These are phyloP conservation scores for Caerostris darwini DNA, from an alignment of 1,140 invertebrate species.

Conservation along the genomic window DNA sequence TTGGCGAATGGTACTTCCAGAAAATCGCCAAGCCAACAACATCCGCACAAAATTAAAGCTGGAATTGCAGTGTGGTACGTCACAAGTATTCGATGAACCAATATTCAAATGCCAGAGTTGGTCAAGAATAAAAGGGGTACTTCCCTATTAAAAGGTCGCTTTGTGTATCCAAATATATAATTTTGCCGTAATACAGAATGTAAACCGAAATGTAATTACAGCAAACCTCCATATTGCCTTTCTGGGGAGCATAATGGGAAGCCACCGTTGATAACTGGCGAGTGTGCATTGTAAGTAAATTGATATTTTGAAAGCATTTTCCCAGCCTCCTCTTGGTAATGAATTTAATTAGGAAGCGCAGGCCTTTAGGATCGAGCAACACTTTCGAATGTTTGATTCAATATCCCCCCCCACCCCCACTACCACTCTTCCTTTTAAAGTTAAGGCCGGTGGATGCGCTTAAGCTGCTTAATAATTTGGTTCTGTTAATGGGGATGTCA, in stretches of 20 bases:
- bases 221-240: background rate
- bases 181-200: slow-evolving; percentile 43
- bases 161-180: slow-evolving; percentile 55
- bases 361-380: background rate
- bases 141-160: slow-evolving; percentile 48
- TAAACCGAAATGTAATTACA: slow-evolving; percentile 55
- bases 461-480: slow-evolving; percentile 44
- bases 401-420: background rate
- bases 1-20: slow-evolving; percentile 5
- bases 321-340: slow-evolving; percentile 14
- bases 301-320: slow-evolving; percentile 64
- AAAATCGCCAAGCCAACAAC: slow-evolving; percentile 20
- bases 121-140: background rate
- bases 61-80: background rate
- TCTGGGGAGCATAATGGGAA: background rate
- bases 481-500: slow-evolving; percentile 31
- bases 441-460: background rate
- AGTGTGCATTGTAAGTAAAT: slow-evolving; percentile 17
- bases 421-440: too few relatives aligned
- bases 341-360: slow-evolving; percentile 57
- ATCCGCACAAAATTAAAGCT: background rate
- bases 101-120: background rate
- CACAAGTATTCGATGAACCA: background rate
- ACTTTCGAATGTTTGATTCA: background rate
- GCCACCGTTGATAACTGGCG: background rate